phyloP scores from a whole-genome alignment of 2,888 invertebrate genomes.

The Xanthorhoe spadicearia region DNA sequence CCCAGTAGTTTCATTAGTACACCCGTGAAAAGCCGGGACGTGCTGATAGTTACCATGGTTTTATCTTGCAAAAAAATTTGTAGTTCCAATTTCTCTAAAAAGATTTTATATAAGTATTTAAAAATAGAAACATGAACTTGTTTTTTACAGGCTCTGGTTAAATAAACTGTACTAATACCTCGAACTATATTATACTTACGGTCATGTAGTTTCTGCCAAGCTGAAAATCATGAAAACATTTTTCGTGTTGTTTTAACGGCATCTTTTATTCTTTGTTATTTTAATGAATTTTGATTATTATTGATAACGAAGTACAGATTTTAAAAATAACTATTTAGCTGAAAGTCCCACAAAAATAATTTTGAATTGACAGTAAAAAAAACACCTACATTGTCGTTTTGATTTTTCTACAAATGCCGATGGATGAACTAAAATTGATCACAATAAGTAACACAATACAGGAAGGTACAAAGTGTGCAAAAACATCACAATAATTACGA shows the following conservation, averaged over 20 bases:
- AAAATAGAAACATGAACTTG: too few relatives aligned
- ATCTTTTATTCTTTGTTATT: neutral
- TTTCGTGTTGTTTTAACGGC: neutral
- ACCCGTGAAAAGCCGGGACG: too few relatives aligned
- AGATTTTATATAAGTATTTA: too few relatives aligned
- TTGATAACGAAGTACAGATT: too few relatives aligned
- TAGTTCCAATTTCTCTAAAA: too few relatives aligned
- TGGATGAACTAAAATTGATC: neutral
- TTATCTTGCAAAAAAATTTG: too few relatives aligned
- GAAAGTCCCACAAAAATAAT: too few relatives aligned
- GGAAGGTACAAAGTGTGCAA: constrained; percentile 34
- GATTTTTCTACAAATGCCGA: too few relatives aligned
- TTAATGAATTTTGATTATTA: neutral
- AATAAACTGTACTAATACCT: neutral
- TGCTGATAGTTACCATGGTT: too few relatives aligned
- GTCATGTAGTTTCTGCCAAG: constrained; percentile 17
- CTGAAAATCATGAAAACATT: constrained; percentile 36
- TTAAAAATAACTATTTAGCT: too few relatives aligned
- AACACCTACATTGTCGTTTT: neutral
- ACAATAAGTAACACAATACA: neutral
- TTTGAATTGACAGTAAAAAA: too few relatives aligned
- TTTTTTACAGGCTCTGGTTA: neutral
- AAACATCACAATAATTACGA: constrained; percentile 45
- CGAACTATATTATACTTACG: constrained; percentile 9
- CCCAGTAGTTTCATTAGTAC: too few relatives aligned